Conservation (phyloP, 2,888 invertebrate genomes). For the Heliconius hortense region DNA sequence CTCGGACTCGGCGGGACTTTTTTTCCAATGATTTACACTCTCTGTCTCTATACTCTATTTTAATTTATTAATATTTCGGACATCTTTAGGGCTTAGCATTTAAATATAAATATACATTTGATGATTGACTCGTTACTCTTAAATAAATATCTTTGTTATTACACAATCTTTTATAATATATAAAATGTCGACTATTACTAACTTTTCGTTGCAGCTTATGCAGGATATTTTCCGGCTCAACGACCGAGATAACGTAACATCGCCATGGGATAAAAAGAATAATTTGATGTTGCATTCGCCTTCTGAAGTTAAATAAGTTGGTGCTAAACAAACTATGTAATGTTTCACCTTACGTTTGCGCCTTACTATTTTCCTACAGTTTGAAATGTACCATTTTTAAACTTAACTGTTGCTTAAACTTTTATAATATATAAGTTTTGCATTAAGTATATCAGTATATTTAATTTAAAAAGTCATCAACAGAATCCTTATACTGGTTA, state of each 20-base stretch:
- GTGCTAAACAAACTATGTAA: constrained; percentile 6
- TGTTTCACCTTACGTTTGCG: constrained; percentile 21
- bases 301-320: constrained; percentile 29
- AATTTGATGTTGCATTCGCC: constrained; percentile 32
- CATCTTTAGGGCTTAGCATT: not conserved
- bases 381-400: not conserved
- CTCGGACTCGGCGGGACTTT: no score
- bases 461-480: no score
- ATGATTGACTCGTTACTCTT: not conserved
- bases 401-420: not conserved
- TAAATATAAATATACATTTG: not conserved
- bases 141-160: not conserved
- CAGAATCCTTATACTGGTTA: no score
- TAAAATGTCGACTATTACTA: constrained; percentile 5
- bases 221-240: constrained; percentile 43
- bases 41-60: no score
- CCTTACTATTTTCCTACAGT: not conserved
- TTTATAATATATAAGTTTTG: not conserved
- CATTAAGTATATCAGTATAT: not conserved
- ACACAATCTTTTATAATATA: not conserved
- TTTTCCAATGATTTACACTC: no score
- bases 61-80: no score
- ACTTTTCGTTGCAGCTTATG: constrained; percentile 32
- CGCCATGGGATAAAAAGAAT: constrained; percentile 37
- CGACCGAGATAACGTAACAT: constrained; percentile 42